These are phyloP conservation scores for Tautogolabrus adspersus DNA, from an alignment of 2,113 vertebrate genomes.

Conservation along the genomic window DNA sequence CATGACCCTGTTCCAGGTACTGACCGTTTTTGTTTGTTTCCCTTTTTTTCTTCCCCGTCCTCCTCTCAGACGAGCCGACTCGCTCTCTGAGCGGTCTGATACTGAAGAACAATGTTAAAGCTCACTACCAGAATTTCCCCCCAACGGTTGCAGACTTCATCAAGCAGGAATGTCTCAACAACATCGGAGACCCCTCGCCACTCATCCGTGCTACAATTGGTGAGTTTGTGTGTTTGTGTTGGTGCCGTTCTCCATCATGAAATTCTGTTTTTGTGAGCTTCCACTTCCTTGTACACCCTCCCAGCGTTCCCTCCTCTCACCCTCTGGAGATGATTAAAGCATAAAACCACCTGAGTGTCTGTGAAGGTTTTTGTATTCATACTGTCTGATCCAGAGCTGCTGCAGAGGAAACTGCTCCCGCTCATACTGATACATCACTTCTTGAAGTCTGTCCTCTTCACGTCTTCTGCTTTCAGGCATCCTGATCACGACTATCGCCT, in stretches of 20 bases:
- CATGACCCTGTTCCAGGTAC: no score
- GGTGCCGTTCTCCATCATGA: neutral
- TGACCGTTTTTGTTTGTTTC: neutral
- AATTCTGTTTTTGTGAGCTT: no score
- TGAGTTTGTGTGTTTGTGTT: conserved; percentile 42
- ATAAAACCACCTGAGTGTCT: conserved; percentile 43
- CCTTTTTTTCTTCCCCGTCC: neutral
- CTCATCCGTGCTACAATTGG: conserved; percentile 96
- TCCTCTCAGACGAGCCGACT: conserved; percentile 89
- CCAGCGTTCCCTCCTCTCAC: fast-evolving
- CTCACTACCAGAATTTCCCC: conserved; percentile 95
- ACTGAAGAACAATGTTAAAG: conserved; percentile 97
- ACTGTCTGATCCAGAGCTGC: conserved; percentile 77
- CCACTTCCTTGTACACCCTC: no score
- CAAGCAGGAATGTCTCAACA: conserved; percentile 95
- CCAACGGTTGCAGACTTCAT: conserved; percentile 92
- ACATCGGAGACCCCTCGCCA: conserved; percentile 92
- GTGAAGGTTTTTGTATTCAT: conserved; percentile 75
- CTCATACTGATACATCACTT: neutral
- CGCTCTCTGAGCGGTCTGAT: conserved; percentile 95
- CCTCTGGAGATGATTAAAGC: conserved; percentile 68
- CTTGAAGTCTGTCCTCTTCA: neutral
- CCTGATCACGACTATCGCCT: conserved; percentile 95
- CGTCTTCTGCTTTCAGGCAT: conserved; percentile 83
- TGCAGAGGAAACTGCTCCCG: neutral